A percentile compares a stretch with the other conserved stretches of the same genome.
These are phyloP conservation scores for Agrilus cyanescens DNA, from an alignment of 2,888 invertebrate genomes.

Conservation along the genomic window DNA sequence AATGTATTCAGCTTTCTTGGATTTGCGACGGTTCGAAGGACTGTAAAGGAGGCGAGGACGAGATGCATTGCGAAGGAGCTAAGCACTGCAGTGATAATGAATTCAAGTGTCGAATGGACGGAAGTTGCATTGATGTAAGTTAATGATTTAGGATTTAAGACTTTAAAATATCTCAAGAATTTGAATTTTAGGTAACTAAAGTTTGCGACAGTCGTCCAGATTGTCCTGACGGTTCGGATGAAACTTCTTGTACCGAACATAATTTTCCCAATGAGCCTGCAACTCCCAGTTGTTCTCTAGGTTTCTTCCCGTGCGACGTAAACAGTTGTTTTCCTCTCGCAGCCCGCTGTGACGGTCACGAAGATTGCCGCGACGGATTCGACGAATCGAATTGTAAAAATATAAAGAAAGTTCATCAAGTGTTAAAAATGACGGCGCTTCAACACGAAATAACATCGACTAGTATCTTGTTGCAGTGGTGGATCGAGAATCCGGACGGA, in stretches of 20 bases:
- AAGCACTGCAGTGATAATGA: constrained; percentile 34
- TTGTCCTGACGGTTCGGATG: constrained; percentile 48
- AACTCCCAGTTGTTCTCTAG: constrained; percentile 37
- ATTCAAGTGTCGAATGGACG: constrained; percentile 49
- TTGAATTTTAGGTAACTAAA: constrained; percentile 17
- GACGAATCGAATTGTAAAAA: constrained; percentile 56
- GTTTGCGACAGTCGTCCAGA: constrained; percentile 43
- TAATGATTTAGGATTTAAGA: not conserved
- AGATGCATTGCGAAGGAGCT: constrained; percentile 31
- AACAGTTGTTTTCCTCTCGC: constrained; percentile 47
- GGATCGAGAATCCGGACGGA: constrained; percentile 36
- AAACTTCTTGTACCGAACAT: constrained; percentile 28
- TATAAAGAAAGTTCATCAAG: constrained; percentile 35
- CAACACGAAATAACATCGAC: constrained; percentile 49
- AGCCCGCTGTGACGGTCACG: constrained; percentile 52
- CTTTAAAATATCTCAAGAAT: not conserved
- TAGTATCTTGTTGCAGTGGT: constrained; percentile 55
- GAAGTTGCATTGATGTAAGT: constrained; percentile 44
- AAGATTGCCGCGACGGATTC: constrained; percentile 61
- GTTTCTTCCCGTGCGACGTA: constrained; percentile 48
- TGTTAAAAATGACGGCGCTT: constrained; percentile 51
- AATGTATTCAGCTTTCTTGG: constrained; percentile 48
- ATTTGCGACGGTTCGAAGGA: constrained; percentile 50
- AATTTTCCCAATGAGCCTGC: constrained; percentile 30
- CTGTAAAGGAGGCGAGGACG: constrained; percentile 51